A percentile compares a stretch with the other conserved stretches of the same genome.
These are phyloP conservation scores for Euphysa ruthae DNA, from an alignment of 30 jellyfish, hydroid and myxozoan genomes.

Conservation along the genomic window DNA sequence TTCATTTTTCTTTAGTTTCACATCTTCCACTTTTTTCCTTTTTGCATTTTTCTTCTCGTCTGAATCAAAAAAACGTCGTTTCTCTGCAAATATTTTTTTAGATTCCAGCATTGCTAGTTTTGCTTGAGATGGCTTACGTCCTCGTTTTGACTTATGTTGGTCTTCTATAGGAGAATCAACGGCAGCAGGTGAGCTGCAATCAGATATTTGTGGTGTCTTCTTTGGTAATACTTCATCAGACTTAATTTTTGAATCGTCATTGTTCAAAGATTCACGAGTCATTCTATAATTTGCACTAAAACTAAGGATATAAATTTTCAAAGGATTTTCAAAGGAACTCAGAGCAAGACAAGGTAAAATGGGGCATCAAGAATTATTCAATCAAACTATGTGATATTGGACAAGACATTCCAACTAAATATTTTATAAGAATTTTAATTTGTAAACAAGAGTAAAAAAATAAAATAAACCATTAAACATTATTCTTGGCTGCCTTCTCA, in stretches of 20 bases:
- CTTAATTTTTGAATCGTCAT: not conserved
- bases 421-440: too few relatives aligned
- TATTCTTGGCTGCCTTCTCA: too few relatives aligned
- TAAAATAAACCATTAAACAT: too few relatives aligned
- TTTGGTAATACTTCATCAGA: not conserved
- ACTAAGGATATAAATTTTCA: too few relatives aligned
- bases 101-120: slow-evolving; percentile 42
- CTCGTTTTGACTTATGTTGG: slow-evolving; percentile 24
- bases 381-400: too few relatives aligned
- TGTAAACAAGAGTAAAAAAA: too few relatives aligned
- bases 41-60: slow-evolving; percentile 6
- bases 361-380: too few relatives aligned
- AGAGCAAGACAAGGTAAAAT: too few relatives aligned
- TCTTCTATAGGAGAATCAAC: slow-evolving; percentile 28
- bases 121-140: slow-evolving; percentile 36
- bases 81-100: slow-evolving; percentile 22
- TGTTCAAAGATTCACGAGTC: too few relatives aligned
- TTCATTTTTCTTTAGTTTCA: not conserved
- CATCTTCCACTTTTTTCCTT: slow-evolving; percentile 18
- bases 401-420: too few relatives aligned
- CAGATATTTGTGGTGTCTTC: not conserved
- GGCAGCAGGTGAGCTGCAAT: not conserved
- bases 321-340: too few relatives aligned
- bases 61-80: slow-evolving; percentile 18
- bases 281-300: too few relatives aligned